These are phyloP conservation scores for Trissolcus brochymenae DNA, from an alignment of 2,888 invertebrate species.

Conservation along the genomic window DNA sequence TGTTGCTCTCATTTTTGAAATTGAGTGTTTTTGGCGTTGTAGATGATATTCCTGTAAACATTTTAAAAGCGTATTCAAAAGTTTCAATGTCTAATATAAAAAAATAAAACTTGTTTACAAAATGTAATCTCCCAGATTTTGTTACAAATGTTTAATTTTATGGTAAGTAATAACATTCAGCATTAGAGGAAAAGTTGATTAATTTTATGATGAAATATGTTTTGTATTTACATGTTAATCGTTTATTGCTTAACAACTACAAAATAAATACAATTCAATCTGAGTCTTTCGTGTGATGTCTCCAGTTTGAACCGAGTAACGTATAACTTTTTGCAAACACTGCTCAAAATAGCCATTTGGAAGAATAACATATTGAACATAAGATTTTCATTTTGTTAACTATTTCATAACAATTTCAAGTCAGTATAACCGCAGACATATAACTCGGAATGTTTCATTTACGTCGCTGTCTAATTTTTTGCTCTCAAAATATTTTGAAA, in stretches of 20 bases:
- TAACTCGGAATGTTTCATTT: too few species aligned
- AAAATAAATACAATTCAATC: slow-evolving; percentile 60
- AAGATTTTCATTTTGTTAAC: slow-evolving; percentile 52
- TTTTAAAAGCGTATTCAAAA: too few species aligned
- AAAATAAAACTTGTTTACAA: too few species aligned
- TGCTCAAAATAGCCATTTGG: slow-evolving; percentile 42
- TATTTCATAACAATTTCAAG: too few species aligned
- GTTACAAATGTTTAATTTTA: too few species aligned
- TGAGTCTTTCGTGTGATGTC: slow-evolving; percentile 44
- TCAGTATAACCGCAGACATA: too few species aligned
- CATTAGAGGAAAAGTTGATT: neutral
- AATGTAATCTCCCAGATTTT: too few species aligned
- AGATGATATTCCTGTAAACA: neutral
- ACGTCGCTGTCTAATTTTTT: too few species aligned
- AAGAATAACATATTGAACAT: slow-evolving; percentile 37
- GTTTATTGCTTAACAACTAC: slow-evolving; percentile 58
- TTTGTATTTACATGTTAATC: slow-evolving; percentile 52
- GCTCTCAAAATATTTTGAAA: too few species aligned
- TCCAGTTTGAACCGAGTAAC: slow-evolving; percentile 50
- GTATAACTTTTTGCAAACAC: slow-evolving; percentile 49
- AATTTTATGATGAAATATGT: neutral
- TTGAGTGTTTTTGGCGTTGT: neutral
- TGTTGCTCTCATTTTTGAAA: neutral
- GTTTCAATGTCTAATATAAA: too few species aligned
- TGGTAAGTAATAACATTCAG: neutral